Percentiles rank a stretch among this genome's conserved stretches.
These are phyloP conservation scores for Tenthredo amoena DNA, from an alignment of 2,888 invertebrate species.

Conservation along the genomic window DNA sequence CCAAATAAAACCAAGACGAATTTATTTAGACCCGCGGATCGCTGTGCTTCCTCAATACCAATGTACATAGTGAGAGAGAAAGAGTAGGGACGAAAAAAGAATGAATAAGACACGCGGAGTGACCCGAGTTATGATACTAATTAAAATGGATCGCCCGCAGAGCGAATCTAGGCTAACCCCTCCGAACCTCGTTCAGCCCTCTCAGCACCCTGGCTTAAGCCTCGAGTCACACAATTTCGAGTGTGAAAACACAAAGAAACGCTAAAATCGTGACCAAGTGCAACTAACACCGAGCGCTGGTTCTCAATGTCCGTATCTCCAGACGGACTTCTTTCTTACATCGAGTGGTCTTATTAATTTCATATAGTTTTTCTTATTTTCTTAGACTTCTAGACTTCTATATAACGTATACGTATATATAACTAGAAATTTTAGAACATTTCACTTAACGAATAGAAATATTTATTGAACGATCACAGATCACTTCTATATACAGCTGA, in stretches of 20 bases:
- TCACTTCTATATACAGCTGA: background rate
- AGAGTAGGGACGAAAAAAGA: background rate
- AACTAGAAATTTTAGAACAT: background rate
- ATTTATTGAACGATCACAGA: background rate
- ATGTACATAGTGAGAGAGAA: background rate
- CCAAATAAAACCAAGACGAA: background rate
- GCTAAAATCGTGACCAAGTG: conserved; percentile 75
- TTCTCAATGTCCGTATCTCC: conserved; percentile 49
- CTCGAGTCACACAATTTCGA: conserved; percentile 57
- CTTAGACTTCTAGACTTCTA: background rate
- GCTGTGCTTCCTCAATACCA: background rate
- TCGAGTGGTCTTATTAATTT: conserved; percentile 1
- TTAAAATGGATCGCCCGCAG: conserved; percentile 70
- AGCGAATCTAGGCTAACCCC: conserved; percentile 70
- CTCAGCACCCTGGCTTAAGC: conserved; percentile 49
- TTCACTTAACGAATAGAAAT: background rate
- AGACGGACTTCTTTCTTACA: conserved; percentile 49
- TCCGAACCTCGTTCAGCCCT: conserved; percentile 39
- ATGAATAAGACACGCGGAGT: background rate
- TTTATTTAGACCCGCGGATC: background rate
- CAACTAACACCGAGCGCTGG: conserved; percentile 56
- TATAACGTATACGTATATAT: background rate
- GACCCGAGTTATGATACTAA: conserved; percentile 63
- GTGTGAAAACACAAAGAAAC: conserved; percentile 65
- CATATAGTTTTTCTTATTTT: background rate